Percentiles rank a stretch among this genome's conserved stretches.
These are phyloP conservation scores for Myopa testacea DNA, from an alignment of 2,888 invertebrate genomes.

Conservation along the genomic window DNA sequence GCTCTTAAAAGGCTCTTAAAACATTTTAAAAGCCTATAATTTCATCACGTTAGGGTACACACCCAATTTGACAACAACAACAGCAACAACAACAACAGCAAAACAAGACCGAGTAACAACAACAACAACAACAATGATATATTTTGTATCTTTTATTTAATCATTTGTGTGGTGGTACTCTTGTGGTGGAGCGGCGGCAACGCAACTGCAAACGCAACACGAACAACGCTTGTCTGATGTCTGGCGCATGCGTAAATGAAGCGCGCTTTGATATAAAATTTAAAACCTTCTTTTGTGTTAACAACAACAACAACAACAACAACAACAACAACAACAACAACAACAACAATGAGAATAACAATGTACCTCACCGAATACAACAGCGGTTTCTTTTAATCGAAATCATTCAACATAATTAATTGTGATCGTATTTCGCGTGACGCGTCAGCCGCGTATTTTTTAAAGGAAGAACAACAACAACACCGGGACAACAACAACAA, in stretches of 20 bases:
- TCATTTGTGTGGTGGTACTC: not conserved
- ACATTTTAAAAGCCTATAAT: conserved; percentile 64
- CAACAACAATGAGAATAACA: not conserved
- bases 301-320: not conserved
- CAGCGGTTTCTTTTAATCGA: not conserved
- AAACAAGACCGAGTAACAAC: conserved; percentile 21
- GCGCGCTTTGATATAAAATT: conserved; percentile 1
- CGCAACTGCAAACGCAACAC: not conserved
- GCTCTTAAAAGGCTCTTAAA: conserved; percentile 52
- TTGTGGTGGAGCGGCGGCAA: not conserved
- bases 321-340: not conserved
- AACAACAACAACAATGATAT: not conserved
- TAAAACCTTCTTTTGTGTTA: not conserved
- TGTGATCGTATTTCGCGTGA: not conserved
- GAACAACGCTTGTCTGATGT: not conserved
- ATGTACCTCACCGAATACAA: not conserved
- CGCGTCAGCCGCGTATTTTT: not conserved
- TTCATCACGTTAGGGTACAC: conserved; percentile 56
- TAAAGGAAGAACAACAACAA: too few species aligned
- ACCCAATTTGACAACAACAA: conserved; percentile 48
- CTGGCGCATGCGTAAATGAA: conserved; percentile 16
- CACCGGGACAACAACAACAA: too few species aligned
- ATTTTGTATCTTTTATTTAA: not conserved
- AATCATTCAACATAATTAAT: not conserved
- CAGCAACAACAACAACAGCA: conserved; percentile 40